phyloP scores from a whole-genome alignment of 2,888 invertebrate species.

The Pycnomerus fuliginosus region DNA sequence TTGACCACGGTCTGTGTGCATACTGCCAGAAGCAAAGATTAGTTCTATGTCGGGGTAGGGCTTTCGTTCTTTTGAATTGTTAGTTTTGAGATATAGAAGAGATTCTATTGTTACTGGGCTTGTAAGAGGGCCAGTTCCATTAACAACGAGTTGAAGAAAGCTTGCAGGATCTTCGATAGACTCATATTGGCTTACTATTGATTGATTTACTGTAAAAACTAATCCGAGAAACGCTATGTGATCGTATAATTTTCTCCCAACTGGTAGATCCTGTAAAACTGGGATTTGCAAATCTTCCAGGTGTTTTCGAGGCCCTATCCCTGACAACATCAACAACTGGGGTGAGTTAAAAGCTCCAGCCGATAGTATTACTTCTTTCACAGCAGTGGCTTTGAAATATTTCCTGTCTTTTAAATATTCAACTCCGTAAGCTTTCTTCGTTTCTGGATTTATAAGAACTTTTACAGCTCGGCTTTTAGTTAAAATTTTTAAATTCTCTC shows the following conservation, averaged over 20 bases:
- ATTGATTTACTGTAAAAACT: slow-evolving; percentile 35
- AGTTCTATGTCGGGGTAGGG: slow-evolving; percentile 70
- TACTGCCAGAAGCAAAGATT: slow-evolving; percentile 61
- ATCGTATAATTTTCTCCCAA: slow-evolving; percentile 67
- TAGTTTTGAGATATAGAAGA: slow-evolving; percentile 61
- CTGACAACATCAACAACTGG: slow-evolving; percentile 83
- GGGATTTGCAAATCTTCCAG: slow-evolving; percentile 59
- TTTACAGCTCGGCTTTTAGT: slow-evolving; percentile 63
- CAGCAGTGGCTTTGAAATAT: slow-evolving; percentile 56
- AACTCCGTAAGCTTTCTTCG: slow-evolving; percentile 68
- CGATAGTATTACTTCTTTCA: slow-evolving; percentile 80
- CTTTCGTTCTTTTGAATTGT: slow-evolving; percentile 55
- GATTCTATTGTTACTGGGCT: slow-evolving; percentile 60
- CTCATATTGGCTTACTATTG: slow-evolving; percentile 29
- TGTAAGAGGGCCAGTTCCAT: slow-evolving; percentile 58
- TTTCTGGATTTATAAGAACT: slow-evolving; percentile 64
- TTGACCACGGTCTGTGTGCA: slow-evolving; percentile 41
- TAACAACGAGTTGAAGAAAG: slow-evolving; percentile 49
- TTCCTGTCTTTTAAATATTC: slow-evolving; percentile 60
- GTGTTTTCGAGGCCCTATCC: slow-evolving; percentile 63
- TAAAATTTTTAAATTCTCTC: slow-evolving; percentile 69
- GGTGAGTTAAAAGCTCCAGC: slow-evolving; percentile 88
- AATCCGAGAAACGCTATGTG: slow-evolving; percentile 60
- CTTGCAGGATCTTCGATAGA: slow-evolving; percentile 37
- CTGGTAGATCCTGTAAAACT: slow-evolving; percentile 64